These are phyloP conservation scores for Hydrozoanthus tunicans DNA, from an alignment of 64 coral and sea anemone species.

Conservation along the genomic window DNA sequence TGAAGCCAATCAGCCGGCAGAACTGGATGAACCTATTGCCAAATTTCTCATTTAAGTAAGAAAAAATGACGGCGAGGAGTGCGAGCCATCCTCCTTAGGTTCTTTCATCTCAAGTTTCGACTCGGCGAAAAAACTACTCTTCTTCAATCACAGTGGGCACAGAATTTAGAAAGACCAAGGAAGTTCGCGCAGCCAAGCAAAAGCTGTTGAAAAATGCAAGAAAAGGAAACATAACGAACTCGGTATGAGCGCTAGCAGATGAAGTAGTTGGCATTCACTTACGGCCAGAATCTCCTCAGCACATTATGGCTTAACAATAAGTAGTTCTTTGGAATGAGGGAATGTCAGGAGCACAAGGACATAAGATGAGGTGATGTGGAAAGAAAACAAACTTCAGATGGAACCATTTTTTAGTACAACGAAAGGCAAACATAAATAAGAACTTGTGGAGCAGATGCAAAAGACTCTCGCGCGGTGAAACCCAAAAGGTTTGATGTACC, in stretches of 20 bases:
- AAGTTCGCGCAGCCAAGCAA: constrained; percentile 53
- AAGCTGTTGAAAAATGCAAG: constrained; percentile 57
- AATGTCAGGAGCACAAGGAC: constrained; percentile 26
- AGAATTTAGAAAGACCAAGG: constrained; percentile 61
- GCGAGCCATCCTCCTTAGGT: no score
- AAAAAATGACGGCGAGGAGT: no score
- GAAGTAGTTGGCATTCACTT: constrained; percentile 55
- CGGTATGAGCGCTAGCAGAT: constrained; percentile 13
- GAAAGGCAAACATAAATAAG: constrained; percentile 37
- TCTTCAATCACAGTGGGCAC: constrained; percentile 46
- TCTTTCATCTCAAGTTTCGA: no score
- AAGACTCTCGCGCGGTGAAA: constrained; percentile 24
- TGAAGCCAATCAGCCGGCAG: no score
- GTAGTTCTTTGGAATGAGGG: constrained; percentile 38
- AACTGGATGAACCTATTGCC: neutral
- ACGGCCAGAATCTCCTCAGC: constrained; percentile 45
- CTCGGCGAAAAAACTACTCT: neutral
- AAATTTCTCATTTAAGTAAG: no score
- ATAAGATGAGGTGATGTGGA: neutral
- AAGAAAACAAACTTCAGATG: constrained; percentile 24
- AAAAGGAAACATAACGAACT: constrained; percentile 27
- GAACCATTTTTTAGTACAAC: constrained; percentile 21
- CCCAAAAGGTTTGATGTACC: constrained; percentile 52
- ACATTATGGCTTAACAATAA: constrained; percentile 45
- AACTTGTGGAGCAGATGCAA: neutral